Evolutionary conservation across 2,888 invertebrate species (phyloP), one percentile per base, ranked within the genome.

Genomic region (Griposia aprilina): DNA sequence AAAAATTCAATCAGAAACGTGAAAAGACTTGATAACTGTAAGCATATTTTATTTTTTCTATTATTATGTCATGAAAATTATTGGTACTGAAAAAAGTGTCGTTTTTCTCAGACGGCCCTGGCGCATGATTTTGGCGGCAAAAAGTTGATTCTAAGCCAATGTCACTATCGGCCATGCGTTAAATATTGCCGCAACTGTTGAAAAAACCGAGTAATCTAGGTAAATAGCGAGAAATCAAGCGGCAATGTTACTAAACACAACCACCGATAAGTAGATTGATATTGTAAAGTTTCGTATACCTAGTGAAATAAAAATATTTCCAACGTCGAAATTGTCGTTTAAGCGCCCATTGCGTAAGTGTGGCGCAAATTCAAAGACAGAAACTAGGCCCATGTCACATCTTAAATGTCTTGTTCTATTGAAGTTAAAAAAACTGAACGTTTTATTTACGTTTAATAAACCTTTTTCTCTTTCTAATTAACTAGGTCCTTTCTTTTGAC

Each of bases 191-290:
- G 94, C 95, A 96, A 96, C 94, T 92, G 89, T 88, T 83, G 89
- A 92, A 95, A 96, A 96, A 96, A 94, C 92, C 95, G 93, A 94
- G 92, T 95, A 96, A 96, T 96, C 94, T 95, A 87, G 93, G 94
- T 96, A 96, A 96, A 96, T 93, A 95, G 94, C 96, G 95, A 94
- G 95, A 96, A 96, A 96, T 96, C 97, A 93, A 91, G 85, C 91
- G 86, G 89, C 91, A 92, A 93, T 91, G 90, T 96, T 96, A 93
- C 95, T 92, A 95, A 93, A 95, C 91, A 87, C 71, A 80, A 88
- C 89, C 62, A 23, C 36, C 87, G 90, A 90, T 87, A 83, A 88
- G 85, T 89, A 88, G 88, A 90, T 91, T 88, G 87, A 87, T 87
- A 91, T 87, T 91, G 90, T 91, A 87, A 87, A 90, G 88, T 91